These are phyloP conservation scores for Acanthosepion esculentum DNA, from an alignment of 2,888 invertebrate genomes.

Conservation along the genomic window DNA sequence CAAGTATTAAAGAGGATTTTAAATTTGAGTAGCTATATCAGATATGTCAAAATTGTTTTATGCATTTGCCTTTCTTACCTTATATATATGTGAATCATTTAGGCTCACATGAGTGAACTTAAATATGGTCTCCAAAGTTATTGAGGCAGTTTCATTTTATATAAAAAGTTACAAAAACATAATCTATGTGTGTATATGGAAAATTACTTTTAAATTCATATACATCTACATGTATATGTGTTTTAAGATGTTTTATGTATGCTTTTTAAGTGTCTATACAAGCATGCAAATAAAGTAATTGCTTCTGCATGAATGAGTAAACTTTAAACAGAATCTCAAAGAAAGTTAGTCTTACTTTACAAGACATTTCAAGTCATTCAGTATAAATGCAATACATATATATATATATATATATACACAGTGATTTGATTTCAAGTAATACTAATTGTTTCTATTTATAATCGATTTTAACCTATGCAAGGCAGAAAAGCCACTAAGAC, in stretches of 20 bases:
- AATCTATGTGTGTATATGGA: not conserved
- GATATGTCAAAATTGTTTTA: not conserved
- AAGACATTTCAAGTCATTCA: not conserved
- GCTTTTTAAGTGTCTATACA: not conserved
- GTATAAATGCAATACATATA: too few species aligned
- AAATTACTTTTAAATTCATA: not conserved
- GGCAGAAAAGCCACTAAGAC: too few species aligned
- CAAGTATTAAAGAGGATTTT: not conserved
- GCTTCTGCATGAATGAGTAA: not conserved
- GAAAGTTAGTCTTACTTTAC: not conserved
- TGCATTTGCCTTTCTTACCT: not conserved
- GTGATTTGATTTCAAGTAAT: too few species aligned
- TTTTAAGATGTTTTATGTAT: not conserved
- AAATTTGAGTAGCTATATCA: not conserved
- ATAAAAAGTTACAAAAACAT: not conserved
- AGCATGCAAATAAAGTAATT: not conserved
- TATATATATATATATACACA: too few species aligned
- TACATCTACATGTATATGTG: not conserved
- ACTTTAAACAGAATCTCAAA: not conserved
- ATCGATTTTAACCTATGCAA: too few species aligned
- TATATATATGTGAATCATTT: constrained; percentile 4
- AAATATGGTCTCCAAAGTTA: not conserved
- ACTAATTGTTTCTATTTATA: too few species aligned
- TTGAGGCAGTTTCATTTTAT: not conserved
- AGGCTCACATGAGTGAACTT: not conserved